A percentile compares a stretch with the other conserved stretches of the same genome.
Evolutionary conservation across 2,113 vertebrate species (phyloP).

Genomic region (Sprattus sprattus): DNA sequence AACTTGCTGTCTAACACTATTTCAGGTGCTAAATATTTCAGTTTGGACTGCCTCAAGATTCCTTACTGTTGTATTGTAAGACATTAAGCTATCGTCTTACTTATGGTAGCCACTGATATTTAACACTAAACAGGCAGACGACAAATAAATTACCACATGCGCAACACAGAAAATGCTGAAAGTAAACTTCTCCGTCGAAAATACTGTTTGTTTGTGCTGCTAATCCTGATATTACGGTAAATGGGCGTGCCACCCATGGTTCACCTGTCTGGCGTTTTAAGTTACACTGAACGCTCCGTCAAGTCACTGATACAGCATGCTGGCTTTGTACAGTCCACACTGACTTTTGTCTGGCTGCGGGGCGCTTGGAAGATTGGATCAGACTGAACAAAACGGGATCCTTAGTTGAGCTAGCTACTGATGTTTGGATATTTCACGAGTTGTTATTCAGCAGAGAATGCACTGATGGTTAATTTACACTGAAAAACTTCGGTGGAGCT

Average conservation of each 20-base stretch:
- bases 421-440: not conserved
- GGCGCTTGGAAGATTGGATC: not conserved
- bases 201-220: not conserved
- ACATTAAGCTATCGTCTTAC: too few species aligned
- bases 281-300: conserved; percentile 53
- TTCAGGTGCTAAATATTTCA: too few species aligned
- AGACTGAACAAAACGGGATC: not conserved
- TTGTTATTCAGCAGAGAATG: not conserved
- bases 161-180: not conserved
- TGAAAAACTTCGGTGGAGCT: not conserved
- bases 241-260: conserved; percentile 60
- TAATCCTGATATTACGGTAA: conserved; percentile 59
- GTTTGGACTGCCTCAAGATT: too few species aligned
- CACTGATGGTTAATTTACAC: not conserved
- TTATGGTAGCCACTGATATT: too few species aligned
- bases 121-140: too few species aligned
- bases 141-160: too few species aligned
- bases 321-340: not conserved
- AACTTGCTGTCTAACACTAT: too few species aligned
- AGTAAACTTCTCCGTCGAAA: not conserved
- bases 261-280: conserved; percentile 73
- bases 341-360: not conserved
- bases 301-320: conserved; percentile 6
- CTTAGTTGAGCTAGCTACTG: not conserved
- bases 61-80: too few species aligned